phyloP scores from a whole-genome alignment of 1,140 invertebrate genomes.

The Galleria mellonella region DNA sequence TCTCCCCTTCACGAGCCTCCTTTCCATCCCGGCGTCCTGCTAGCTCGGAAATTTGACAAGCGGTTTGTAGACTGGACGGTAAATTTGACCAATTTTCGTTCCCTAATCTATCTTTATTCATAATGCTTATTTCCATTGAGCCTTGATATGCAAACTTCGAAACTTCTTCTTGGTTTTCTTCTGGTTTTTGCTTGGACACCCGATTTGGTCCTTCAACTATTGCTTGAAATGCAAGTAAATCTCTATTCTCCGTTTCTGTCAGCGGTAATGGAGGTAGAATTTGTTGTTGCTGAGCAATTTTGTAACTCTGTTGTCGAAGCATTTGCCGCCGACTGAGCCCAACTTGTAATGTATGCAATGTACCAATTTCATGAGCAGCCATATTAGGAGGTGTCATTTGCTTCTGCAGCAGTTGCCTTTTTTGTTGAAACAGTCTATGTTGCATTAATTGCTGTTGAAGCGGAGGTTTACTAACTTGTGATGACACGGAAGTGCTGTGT shows the following conservation, averaged over 20 bases:
- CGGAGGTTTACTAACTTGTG: conserved; percentile 74
- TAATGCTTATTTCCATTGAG: conserved; percentile 70
- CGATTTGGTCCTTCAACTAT: conserved; percentile 72
- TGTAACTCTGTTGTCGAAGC: conserved; percentile 86
- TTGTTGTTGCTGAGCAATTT: conserved; percentile 85
- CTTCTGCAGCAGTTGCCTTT: conserved; percentile 87
- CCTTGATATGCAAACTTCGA: conserved; percentile 64
- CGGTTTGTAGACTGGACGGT: conserved; percentile 74
- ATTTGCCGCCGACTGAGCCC: conserved; percentile 80
- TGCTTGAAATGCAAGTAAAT: conserved; percentile 76
- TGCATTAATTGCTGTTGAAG: conserved; percentile 87
- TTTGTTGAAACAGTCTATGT: conserved; percentile 85
- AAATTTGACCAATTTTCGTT: conserved; percentile 76
- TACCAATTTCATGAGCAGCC: conserved; percentile 46
- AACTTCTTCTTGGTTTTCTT: conserved; percentile 46
- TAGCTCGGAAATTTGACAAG: conserved; percentile 77
- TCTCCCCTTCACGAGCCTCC: conserved; percentile 25
- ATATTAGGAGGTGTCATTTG: conserved; percentile 79
- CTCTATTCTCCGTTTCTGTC: conserved; percentile 76
- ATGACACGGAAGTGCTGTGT: conserved; percentile 33
- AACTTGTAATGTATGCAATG: conserved; percentile 60
- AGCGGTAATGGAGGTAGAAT: conserved; percentile 77
- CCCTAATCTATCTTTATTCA: conserved; percentile 65
- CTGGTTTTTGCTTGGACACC: conserved; percentile 42
- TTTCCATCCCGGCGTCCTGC: conserved; percentile 41